These are phyloP conservation scores for Steromphala cineraria DNA, from an alignment of 2,888 invertebrate species.

Conservation along the genomic window DNA sequence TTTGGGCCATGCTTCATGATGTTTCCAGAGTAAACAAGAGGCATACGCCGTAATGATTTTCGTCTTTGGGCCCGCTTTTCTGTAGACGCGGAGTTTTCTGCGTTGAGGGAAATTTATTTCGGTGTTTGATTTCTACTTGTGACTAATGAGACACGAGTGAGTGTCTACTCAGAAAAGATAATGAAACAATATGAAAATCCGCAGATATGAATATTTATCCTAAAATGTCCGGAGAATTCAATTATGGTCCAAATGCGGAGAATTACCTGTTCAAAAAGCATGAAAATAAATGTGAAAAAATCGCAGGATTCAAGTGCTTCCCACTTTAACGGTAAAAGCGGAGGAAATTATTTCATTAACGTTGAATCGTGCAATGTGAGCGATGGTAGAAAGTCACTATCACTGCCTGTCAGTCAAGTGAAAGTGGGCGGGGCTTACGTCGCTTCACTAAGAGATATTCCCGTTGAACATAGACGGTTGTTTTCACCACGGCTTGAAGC, in stretches of 20 bases:
- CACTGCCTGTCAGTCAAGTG: conserved; percentile 1
- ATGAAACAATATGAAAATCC: not conserved
- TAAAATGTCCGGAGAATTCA: conserved; percentile 3
- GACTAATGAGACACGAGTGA: not conserved
- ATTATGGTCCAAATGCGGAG: not conserved
- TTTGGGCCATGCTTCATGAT: not conserved
- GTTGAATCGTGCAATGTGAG: not conserved
- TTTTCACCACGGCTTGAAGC: conserved; percentile 1
- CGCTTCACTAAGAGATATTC: conserved; percentile 9
- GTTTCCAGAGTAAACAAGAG: not conserved
- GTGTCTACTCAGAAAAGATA: conserved; percentile 9
- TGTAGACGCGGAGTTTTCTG: too few species aligned
- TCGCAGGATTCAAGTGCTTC: not conserved
- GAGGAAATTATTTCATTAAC: conserved; percentile 11
- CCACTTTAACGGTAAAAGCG: not conserved
- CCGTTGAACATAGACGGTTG: not conserved
- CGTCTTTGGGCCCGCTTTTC: not conserved
- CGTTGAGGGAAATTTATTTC: conserved; percentile 2
- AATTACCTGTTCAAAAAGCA: conserved; percentile 7
- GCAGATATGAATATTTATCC: not conserved
- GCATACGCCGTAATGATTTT: not conserved
- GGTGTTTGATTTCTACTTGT: conserved; percentile 16
- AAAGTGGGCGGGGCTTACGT: not conserved
- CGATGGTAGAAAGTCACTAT: conserved; percentile 12
- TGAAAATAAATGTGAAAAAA: not conserved